phyloP scores from a whole-genome alignment of 2,797 vertebrate genomes.

The Hyperoplus lanceolatus region DNA sequence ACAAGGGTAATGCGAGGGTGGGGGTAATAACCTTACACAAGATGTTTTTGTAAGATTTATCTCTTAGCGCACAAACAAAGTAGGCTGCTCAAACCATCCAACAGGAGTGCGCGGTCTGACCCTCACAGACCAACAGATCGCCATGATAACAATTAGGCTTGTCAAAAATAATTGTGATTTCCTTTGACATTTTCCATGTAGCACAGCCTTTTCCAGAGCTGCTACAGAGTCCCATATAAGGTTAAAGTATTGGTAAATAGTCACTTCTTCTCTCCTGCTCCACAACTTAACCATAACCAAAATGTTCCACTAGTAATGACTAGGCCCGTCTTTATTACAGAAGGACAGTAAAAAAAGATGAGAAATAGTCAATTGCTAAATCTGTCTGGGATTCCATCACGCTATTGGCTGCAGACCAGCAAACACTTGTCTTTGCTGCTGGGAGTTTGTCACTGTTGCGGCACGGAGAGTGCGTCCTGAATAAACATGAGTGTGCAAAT shows the following conservation, averaged over 20 bases:
- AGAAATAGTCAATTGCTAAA: background rate
- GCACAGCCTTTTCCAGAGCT: conserved; percentile 28
- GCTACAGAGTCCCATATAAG: conserved; percentile 24
- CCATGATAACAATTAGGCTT: conserved; percentile 47
- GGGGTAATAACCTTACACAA: conserved; percentile 38
- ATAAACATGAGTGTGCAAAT: conserved; percentile 62
- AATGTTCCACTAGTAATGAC: background rate
- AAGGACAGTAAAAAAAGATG: conserved; percentile 14
- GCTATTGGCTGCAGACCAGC: conserved; percentile 12
- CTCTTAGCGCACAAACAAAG: conserved; percentile 15
- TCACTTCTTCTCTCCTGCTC: conserved; percentile 25
- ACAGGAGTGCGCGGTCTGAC: conserved; percentile 14
- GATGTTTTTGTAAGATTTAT: conserved; percentile 22
- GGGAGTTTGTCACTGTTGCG: conserved; percentile 63
- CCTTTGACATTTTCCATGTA: conserved; percentile 47
- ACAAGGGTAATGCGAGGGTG: background rate
- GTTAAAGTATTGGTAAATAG: conserved; percentile 54
- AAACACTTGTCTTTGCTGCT: conserved; percentile 36
- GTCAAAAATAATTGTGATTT: conserved; percentile 62
- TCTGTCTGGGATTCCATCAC: conserved; percentile 6
- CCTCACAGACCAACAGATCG: conserved; percentile 41
- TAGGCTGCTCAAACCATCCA: conserved; percentile 6
- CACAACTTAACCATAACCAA: conserved; percentile 36
- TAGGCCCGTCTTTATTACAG: background rate
- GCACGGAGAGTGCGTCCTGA: conserved; percentile 40